phyloP scores from a whole-genome alignment of 2,113 vertebrate genomes.

The Heptranchias perlo region DNA sequence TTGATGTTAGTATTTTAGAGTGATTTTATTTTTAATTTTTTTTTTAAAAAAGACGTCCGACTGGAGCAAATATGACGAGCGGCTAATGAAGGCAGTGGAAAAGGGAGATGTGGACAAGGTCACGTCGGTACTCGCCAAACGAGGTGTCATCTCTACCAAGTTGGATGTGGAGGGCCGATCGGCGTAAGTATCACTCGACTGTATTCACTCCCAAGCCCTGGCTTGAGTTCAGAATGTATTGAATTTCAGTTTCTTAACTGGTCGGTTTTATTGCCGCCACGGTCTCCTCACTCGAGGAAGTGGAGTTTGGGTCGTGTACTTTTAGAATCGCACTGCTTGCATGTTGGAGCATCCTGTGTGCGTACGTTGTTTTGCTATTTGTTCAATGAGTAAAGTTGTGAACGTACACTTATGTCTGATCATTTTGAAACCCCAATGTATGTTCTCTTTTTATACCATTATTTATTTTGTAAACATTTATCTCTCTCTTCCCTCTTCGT shows the following conservation, averaged over 20 bases:
- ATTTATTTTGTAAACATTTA: too few relatives aligned
- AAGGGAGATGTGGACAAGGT: conserved; percentile 89
- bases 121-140: conserved; percentile 80
- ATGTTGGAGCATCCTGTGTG: background rate
- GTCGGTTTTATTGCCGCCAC: background rate
- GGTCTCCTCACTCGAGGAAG: background rate
- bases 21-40: background rate
- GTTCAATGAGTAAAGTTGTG: background rate
- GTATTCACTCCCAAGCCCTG: background rate
- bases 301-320: background rate
- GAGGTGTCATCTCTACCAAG: conserved; percentile 84
- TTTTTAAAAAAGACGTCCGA: conserved; percentile 70
- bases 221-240: background rate
- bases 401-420: background rate
- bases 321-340: background rate
- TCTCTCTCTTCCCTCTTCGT: background rate
- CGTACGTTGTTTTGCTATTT: background rate
- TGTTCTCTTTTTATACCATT: background rate
- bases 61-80: conserved; percentile 96
- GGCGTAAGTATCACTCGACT: conserved; percentile 70
- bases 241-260: background rate
- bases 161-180: conserved; percentile 90
- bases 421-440: background rate
- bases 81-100: conserved; percentile 95
- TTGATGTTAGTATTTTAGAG: background rate